Conservation (phyloP, 2,113 vertebrate genomes). For the Aspidoscelis tigris region DNA sequence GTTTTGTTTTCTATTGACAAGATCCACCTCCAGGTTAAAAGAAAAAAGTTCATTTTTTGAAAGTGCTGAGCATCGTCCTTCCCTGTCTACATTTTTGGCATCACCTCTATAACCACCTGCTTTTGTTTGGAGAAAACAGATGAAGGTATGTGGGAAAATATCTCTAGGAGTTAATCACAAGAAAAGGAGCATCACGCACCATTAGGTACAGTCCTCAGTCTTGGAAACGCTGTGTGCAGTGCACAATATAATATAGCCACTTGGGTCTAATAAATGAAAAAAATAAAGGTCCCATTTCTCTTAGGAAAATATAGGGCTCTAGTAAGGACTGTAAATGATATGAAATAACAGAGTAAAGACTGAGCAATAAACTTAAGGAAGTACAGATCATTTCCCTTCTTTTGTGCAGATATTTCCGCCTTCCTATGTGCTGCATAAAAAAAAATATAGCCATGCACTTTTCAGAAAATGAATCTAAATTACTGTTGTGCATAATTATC, state of each 20-base stretch:
- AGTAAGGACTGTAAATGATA: not conserved
- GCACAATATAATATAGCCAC: not conserved
- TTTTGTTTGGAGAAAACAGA: constrained; percentile 1
- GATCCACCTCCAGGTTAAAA: constrained; percentile 10
- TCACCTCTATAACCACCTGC: constrained; percentile 19
- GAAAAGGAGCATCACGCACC: not conserved
- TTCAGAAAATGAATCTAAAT: not conserved
- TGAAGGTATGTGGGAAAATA: not conserved
- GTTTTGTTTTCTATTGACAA: not conserved
- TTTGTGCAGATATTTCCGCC: not conserved
- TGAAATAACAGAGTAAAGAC: not conserved
- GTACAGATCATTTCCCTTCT: not conserved
- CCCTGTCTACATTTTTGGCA: constrained; percentile 1
- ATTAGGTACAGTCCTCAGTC: not conserved
- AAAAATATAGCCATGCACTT: not conserved
- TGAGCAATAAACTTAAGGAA: not conserved
- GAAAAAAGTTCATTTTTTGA: not conserved
- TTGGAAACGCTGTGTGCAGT: not conserved
- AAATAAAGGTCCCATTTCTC: not conserved
- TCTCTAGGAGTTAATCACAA: constrained; percentile 4
- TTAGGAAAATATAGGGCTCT: not conserved
- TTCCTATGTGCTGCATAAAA: not conserved
- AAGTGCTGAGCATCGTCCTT: not conserved
- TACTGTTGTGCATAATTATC: not conserved
- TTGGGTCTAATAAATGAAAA: not conserved